These are phyloP conservation scores for Sebastes schlegelii DNA, from an alignment of 2,113 vertebrate species.

Conservation along the genomic window DNA sequence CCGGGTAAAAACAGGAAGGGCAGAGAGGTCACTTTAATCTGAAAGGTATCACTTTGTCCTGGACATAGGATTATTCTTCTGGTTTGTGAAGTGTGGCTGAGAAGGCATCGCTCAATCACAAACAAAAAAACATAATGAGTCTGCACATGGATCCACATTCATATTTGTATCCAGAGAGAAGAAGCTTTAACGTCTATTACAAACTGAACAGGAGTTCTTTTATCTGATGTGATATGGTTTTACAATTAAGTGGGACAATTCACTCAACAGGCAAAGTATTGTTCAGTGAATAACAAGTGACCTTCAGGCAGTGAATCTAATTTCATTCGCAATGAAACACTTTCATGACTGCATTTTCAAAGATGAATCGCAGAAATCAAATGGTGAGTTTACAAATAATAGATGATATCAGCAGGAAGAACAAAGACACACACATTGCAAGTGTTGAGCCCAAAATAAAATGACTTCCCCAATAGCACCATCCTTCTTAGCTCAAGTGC, in stretches of 20 bases:
- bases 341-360: conserved; percentile 12
- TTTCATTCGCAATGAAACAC: conserved; percentile 20
- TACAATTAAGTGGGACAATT: conserved; percentile 14
- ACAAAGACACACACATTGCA: not conserved
- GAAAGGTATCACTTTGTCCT: not conserved
- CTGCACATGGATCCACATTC: not conserved
- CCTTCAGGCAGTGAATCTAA: conserved; percentile 22
- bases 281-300: conserved; percentile 32
- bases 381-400: conserved; percentile 3
- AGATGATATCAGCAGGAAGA: conserved; percentile 17
- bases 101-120: not conserved
- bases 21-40: not conserved
- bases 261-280: not conserved
- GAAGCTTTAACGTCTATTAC: not conserved
- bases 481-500: not conserved
- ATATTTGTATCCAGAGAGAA: not conserved
- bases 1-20: not conserved
- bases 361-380: conserved; percentile 19
- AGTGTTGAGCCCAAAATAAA: not conserved
- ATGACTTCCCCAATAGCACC: not conserved
- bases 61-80: not conserved
- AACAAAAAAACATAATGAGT: not conserved
- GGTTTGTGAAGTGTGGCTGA: not conserved
- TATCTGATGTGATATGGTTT: not conserved
- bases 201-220: not conserved